These are phyloP conservation scores for Holothuria leucospilota DNA, from an alignment of 53 echinoderm and acorn worm species.

Conservation along the genomic window DNA sequence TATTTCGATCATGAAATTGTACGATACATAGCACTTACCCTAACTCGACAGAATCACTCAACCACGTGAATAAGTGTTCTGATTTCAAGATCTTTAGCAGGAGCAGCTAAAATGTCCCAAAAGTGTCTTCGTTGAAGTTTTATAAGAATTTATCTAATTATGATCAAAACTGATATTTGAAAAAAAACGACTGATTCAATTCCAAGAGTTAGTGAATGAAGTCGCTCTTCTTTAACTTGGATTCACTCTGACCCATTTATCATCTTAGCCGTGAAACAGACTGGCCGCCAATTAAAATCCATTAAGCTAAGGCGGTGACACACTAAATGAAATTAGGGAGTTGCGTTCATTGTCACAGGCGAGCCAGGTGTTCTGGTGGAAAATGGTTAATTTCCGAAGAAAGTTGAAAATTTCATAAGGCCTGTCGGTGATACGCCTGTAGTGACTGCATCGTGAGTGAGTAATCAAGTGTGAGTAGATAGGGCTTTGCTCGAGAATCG, in stretches of 20 bases:
- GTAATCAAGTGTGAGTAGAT: no score
- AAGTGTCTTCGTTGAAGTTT: conserved; percentile 7
- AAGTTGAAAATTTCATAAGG: conserved; percentile 7
- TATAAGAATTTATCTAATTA: neutral
- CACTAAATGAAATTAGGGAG: conserved; percentile 16
- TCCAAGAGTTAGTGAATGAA: no score
- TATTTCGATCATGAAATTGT: no score
- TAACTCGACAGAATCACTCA: no score
- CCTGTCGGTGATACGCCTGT: conserved; percentile 23
- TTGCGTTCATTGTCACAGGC: conserved; percentile 1
- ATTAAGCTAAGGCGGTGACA: conserved; percentile 30
- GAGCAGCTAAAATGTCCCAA: neutral
- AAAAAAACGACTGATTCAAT: no score
- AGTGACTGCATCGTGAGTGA: neutral
- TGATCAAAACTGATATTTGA: neutral
- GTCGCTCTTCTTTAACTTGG: neutral
- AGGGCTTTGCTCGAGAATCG: no score
- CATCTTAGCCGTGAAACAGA: neutral
- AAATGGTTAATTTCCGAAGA: conserved; percentile 23
- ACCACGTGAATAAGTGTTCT: no score
- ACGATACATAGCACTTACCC: no score
- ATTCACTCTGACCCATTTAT: conserved; percentile 36
- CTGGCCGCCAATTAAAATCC: conserved; percentile 31
- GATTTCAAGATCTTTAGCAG: no score
- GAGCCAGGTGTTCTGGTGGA: conserved; percentile 24